phyloP scores from a whole-genome alignment of 2,113 vertebrate genomes.

The Thalassoma bifasciatum region DNA sequence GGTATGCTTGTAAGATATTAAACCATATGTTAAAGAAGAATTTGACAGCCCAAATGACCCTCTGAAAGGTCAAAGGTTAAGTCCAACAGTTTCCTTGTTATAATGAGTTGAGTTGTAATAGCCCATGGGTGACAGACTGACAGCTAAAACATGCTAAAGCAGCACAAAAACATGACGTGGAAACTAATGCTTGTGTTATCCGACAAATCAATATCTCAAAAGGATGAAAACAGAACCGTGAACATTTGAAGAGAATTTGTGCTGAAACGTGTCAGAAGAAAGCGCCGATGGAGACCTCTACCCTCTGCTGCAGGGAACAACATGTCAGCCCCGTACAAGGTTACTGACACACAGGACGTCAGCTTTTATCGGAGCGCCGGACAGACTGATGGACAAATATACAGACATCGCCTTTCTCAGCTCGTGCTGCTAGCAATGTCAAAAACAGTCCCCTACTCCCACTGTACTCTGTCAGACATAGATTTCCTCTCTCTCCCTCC shows the following conservation, averaged over 20 bases:
- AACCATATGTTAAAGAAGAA: too few relatives aligned
- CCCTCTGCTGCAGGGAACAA: background rate
- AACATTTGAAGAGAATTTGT: background rate
- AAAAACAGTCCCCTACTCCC: background rate
- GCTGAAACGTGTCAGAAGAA: background rate
- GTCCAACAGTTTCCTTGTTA: too few relatives aligned
- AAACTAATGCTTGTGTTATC: too few relatives aligned
- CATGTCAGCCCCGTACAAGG: background rate
- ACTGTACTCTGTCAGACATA: background rate
- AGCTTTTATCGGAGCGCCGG: background rate
- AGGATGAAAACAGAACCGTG: background rate
- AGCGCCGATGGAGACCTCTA: background rate
- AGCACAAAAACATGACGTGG: too few relatives aligned
- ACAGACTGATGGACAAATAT: background rate
- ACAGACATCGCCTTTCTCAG: background rate
- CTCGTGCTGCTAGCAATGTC: background rate
- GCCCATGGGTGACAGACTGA: too few relatives aligned
- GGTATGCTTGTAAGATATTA: too few relatives aligned
- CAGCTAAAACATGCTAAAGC: too few relatives aligned
- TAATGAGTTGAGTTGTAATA: too few relatives aligned
- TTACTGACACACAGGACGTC: background rate
- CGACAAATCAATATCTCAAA: background rate
- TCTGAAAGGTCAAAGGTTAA: too few relatives aligned
- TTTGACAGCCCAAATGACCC: too few relatives aligned
- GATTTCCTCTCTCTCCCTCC: background rate